Percentiles rank a stretch among this genome's conserved stretches.
Conservation (phyloP, 2,797 vertebrate genomes). For the Galago senegalensis region DNA sequence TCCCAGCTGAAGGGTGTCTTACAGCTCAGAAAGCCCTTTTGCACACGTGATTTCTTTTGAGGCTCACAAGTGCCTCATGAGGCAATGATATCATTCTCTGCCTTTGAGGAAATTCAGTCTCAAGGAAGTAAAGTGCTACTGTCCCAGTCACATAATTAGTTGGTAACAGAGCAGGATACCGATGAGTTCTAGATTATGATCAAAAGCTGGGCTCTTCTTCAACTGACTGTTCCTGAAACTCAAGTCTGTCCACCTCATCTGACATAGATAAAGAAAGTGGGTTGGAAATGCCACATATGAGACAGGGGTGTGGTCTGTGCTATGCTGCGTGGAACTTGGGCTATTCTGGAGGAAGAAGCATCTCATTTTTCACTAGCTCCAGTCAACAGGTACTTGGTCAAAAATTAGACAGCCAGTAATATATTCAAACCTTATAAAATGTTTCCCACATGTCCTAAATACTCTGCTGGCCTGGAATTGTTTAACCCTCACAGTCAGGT, state of each 20-base stretch:
- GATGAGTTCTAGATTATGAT: neutral
- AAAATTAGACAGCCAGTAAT: neutral
- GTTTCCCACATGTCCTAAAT: neutral
- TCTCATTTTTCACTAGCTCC: neutral
- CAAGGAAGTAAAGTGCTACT: neutral
- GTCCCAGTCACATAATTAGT: accelerated
- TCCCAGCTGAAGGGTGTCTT: neutral
- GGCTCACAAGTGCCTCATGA: neutral
- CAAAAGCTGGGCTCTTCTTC: neutral
- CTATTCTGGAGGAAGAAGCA: neutral
- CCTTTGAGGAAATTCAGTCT: neutral
- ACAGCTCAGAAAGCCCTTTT: neutral
- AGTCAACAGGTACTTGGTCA: neutral
- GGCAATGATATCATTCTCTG: neutral
- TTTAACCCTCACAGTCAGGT: neutral
- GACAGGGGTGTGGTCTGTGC: neutral
- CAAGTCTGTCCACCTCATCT: neutral
- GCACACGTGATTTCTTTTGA: accelerated
- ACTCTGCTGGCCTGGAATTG: neutral
- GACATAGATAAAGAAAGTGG: neutral
- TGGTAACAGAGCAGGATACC: neutral
- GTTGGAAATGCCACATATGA: too few species aligned
- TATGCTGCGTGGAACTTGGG: accelerated
- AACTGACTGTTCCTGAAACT: neutral
- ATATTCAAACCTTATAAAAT: neutral